Evolutionary conservation across 2,797 vertebrate species (phyloP), one percentile per base, ranked within the genome.

Genomic region (Danio tinwini): DNA sequence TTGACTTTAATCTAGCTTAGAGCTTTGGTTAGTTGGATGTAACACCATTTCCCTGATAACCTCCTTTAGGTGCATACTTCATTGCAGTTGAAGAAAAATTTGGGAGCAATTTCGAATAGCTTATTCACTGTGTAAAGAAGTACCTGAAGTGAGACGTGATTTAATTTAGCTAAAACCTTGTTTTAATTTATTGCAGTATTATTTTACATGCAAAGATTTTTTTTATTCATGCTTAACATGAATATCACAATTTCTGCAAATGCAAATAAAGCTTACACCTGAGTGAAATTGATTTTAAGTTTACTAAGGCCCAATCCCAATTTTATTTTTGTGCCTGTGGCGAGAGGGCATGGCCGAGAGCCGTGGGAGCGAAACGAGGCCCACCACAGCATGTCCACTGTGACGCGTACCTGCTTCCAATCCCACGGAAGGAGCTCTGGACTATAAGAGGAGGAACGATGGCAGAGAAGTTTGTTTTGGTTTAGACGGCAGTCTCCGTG

Each of bases 1-100:
- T 40, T 58, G 74, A 67, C 68, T 85, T 80, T 44, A 74, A 72
- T 78, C 72, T 74, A 58, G 58, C 40, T 65, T 82, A 78, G 37
- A 69, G 71, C 52, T 64, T 50, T 49, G 73, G 75, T 84, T 64
- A 77, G 56, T 40, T 69, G 68, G 8, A 69, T 44, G 12, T 40
- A 61, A 59, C 37, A 21, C 14, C 2, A 12, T 52, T 40, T 50
- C 37, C 37, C 39, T 5, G 17, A 78, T 2, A 45, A 62, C 17
- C 29, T 16, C 37, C n/a, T 62, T 52, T 13, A 70, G 45, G 50
- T 17, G 37, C 37, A 69, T 19, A 52, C 7, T 37, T 61, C 19
- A 47, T 70, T 70, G 44, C n/a, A 56, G 52, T 50, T 37, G 9
- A 29, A 42, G 3, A 47, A 40, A 58, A 72, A 72, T 58, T 40